These are phyloP conservation scores for Callimorpha dominula DNA, from an alignment of 2,888 invertebrate genomes.

Conservation along the genomic window DNA sequence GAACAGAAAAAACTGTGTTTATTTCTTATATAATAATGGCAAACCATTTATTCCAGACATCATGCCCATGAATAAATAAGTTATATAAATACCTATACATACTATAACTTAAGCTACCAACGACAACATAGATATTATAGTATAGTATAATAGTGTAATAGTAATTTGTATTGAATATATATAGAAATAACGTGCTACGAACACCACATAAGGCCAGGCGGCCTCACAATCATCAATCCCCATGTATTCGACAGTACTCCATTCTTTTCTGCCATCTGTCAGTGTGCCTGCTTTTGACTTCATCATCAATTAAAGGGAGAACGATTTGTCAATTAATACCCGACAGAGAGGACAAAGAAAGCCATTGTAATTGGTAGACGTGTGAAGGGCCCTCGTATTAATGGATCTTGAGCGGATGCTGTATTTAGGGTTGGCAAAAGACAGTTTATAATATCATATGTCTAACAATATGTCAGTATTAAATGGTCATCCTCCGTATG, in stretches of 20 bases:
- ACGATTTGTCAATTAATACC: conserved; percentile 74
- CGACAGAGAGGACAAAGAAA: conserved; percentile 67
- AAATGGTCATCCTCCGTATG: not conserved
- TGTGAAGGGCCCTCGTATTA: conserved; percentile 68
- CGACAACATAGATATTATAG: too few species aligned
- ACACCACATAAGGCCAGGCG: not conserved
- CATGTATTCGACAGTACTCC: conserved; percentile 28
- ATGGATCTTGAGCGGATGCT: conserved; percentile 64
- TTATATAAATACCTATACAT: too few species aligned
- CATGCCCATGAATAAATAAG: too few species aligned
- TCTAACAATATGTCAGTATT: not conserved
- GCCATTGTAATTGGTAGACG: conserved; percentile 67
- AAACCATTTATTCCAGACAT: too few species aligned
- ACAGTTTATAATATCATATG: not conserved
- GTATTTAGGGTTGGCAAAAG: conserved; percentile 21
- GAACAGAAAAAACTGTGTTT: too few species aligned
- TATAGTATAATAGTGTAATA: not conserved
- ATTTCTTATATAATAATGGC: too few species aligned
- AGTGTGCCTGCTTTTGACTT: conserved; percentile 54
- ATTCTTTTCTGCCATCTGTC: conserved; percentile 54
- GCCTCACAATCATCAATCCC: conserved; percentile 28
- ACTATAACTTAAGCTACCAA: too few species aligned
- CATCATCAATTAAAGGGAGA: conserved; percentile 61
- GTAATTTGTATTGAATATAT: not conserved
- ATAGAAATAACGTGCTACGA: not conserved